Evolutionary conservation across 1,140 invertebrate genomes (phyloP), one percentile per base, ranked within the genome.

Genomic region (Ruditapes philippinarum): DNA sequence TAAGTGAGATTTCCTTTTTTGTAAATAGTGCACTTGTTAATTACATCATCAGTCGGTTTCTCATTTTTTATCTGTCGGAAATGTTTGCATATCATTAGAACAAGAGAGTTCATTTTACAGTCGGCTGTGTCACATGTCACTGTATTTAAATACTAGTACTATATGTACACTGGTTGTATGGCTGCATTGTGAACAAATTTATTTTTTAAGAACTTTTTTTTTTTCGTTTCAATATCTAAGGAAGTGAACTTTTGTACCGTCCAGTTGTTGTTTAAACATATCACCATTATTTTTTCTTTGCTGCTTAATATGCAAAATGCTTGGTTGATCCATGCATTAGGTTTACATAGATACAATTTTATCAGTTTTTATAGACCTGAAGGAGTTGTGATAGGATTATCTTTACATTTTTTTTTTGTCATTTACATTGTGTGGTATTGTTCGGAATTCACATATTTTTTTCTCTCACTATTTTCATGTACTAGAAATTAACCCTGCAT

Each of bases 1-100:
- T n/a, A 57, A 62, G 57, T 62, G 65, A 70, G 65, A 70, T 38
- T 70, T 70, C 33, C 65, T 70, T 11, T n/a, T n/a, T n/a, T 38
- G 14, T 70, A 22, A 38, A 14, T 70, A 38, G 33, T 70, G 65
- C 65, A 70, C 65, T 70, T 70, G 65, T 70, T 70, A 70, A 38
- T 19, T 7, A 45, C 14, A 14, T 7, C 14, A 7, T 45, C 42
- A 45, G 5, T 45, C 42, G 14, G n/a, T n/a, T n/a, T n/a, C n/a
- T n/a, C n/a, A n/a, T n/a, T n/a, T n/a, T n/a, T n/a, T n/a, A n/a
- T n/a, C n/a, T n/a, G n/a, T n/a, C n/a, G n/a, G n/a, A n/a, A n/a
- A n/a, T n/a, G n/a, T n/a, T n/a, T n/a, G n/a, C n/a, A n/a, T n/a
- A n/a, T n/a, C n/a, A n/a, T n/a, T n/a, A n/a, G n/a, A n/a, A n/a